Evolutionary conservation across 2,113 vertebrate genomes (phyloP).

Genomic region (Chaetodon trifascialis): DNA sequence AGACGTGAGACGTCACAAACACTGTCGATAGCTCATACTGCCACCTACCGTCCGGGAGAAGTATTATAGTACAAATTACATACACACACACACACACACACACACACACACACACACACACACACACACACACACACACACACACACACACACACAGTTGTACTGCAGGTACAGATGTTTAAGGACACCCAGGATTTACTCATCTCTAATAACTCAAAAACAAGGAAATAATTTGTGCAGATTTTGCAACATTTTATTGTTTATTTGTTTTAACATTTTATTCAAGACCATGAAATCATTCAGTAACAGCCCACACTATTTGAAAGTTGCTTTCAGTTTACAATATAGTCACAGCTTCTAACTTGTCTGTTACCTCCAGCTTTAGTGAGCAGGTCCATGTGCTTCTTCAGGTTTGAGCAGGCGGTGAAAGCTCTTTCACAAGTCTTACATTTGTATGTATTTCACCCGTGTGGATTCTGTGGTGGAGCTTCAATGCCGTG

Average conservation of each 20-base stretch:
- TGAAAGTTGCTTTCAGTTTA: neutral
- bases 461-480: slow-evolving; percentile 26
- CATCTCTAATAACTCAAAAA: neutral
- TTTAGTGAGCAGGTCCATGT: neutral
- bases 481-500: slow-evolving; percentile 8
- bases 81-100: too few species aligned
- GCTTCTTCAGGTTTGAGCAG: slow-evolving; percentile 9
- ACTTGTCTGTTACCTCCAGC: neutral
- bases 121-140: too few species aligned
- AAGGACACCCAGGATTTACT: neutral
- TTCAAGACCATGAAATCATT: neutral
- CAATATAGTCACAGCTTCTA: neutral
- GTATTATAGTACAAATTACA: too few species aligned
- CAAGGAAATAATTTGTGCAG: too few species aligned
- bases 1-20: too few species aligned
- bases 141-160: too few species aligned
- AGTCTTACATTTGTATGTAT: slow-evolving; percentile 1
- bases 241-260: neutral
- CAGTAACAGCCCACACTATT: neutral
- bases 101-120: too few species aligned
- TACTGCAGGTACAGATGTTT: neutral
- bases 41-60: neutral
- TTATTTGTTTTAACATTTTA: too few species aligned
- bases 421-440: slow-evolving; percentile 15
- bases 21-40: neutral